A percentile compares a stretch with the other conserved stretches of the same genome.
These are phyloP conservation scores for Alectoris magna DNA, from an alignment of 2,797 vertebrate genomes.

Conservation along the genomic window DNA sequence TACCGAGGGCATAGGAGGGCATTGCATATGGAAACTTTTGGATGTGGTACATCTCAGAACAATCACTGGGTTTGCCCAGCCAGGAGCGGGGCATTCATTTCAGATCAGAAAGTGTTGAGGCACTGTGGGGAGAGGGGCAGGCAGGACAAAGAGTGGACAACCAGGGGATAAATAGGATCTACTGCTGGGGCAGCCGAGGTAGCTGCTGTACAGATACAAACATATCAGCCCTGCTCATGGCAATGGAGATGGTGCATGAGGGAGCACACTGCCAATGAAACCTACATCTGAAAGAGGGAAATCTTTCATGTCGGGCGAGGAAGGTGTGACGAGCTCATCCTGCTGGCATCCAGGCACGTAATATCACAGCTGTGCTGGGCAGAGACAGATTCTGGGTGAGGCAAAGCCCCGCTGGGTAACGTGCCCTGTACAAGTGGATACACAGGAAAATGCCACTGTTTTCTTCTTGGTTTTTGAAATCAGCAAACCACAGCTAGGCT, in stretches of 20 bases:
- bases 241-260: neutral
- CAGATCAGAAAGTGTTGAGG: neutral
- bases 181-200: neutral
- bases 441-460: neutral
- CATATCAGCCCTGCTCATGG: neutral
- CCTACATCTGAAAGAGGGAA: neutral
- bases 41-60: neutral
- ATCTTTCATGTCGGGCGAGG: neutral
- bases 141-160: neutral
- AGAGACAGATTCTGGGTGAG: neutral
- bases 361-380: slow-evolving; percentile 35
- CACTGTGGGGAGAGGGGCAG: neutral
- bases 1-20: fast-evolving
- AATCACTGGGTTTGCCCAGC: neutral
- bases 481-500: neutral
- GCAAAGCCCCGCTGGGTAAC: neutral
- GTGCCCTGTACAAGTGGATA: neutral
- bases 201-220: neutral
- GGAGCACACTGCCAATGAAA: neutral
- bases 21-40: fast-evolving
- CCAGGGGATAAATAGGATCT: neutral
- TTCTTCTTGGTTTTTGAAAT: neutral
- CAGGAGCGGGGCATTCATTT: neutral
- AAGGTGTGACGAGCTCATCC: neutral
- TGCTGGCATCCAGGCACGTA: neutral